phyloP scores from a whole-genome alignment of 2,113 vertebrate genomes.

The Chinchilla lanigera region DNA sequence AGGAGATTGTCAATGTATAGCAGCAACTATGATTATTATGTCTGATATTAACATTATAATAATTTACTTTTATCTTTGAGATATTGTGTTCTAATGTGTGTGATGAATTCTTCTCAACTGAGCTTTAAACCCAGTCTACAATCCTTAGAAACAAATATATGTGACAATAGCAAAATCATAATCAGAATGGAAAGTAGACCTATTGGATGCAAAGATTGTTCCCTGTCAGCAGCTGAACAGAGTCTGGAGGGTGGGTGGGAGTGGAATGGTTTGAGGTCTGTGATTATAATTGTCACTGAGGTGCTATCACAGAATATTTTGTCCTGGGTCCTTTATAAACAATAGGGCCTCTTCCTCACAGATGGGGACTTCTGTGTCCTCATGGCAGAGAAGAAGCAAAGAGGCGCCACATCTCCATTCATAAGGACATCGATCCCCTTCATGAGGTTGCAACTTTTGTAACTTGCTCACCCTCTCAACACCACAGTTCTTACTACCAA shows the following conservation, averaged over 20 bases:
- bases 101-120: neutral
- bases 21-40: neutral
- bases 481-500: too few relatives aligned
- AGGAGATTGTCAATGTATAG: neutral
- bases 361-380: neutral
- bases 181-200: neutral
- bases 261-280: neutral
- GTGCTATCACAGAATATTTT: neutral
- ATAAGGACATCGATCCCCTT: neutral
- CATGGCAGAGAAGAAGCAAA: too few relatives aligned
- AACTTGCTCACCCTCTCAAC: neutral
- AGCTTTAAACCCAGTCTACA: neutral
- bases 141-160: neutral
- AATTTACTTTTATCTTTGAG: neutral
- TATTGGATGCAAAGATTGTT: neutral
- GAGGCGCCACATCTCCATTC: too few relatives aligned
- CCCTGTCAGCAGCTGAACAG: neutral
- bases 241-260: neutral
- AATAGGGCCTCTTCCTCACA: neutral
- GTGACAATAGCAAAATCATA: neutral
- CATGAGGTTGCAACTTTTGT: neutral
- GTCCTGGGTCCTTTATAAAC: neutral
- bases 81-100: neutral
- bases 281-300: neutral
- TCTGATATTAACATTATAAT: neutral